Evolutionary conservation across 2,888 invertebrate species (phyloP), one percentile per base, ranked within the genome.

Genomic region (Athalia rosae): DNA sequence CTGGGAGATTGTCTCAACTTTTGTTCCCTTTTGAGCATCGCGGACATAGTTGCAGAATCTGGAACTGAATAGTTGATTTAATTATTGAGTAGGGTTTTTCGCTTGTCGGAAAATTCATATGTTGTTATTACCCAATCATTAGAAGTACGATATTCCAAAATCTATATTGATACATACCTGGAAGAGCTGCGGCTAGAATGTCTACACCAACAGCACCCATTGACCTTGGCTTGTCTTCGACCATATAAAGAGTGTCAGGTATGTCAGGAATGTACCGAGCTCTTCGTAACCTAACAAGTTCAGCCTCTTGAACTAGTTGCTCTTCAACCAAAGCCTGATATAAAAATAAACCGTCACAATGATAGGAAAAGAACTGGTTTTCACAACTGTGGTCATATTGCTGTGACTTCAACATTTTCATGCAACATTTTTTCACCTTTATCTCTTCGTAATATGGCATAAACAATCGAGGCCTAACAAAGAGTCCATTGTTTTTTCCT

Each of bases 371-470:
- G 11, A 74, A 71, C 47, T 71, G 8, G 41, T 43, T 71, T 11
- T 2, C 11, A 9, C 5, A 48, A 48, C 41, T 6, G 11, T 5
- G 4, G 50, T 50, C 8, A 28, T 50, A 15, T 6, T 43, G 13
- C 61, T 3, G 15, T n/a, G 43, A 43, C 28, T 43, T 43, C 4
- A 8, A 71, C 13, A 50, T 67, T 53, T 7, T 48, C 50, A 2
- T 11, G 8, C 4, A 15, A 58, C 56, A 7, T 71, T 45, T 11
- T 6, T 61, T n/a, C 84, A 95, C 95, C 93, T 98, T 98, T 9
- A 97, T 94, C 91, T 98, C 98, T 89, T 98, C 98, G 84, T 96
- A 96, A 89, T 98, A 98, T 58, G 98, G 98, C 93, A 96, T 95
- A 91, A 98, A 99, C 80, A 98, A 93, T 63, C 99, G 92, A 73